These are phyloP conservation scores for Lepidurus apus DNA, from an alignment of 1,140 invertebrate genomes.

Conservation along the genomic window DNA sequence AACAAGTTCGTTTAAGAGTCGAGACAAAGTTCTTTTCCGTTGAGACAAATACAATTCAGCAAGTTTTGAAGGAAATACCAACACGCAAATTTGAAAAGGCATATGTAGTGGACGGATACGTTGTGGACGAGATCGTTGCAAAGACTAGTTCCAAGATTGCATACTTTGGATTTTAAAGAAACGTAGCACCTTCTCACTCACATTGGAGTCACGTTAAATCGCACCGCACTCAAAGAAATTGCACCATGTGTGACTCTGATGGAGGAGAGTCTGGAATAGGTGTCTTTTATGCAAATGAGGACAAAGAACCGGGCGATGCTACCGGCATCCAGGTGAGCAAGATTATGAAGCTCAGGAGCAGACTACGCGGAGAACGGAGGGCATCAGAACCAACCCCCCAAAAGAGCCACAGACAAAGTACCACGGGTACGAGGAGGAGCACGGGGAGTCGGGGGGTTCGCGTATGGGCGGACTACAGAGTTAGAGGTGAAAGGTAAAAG, in stretches of 20 bases:
- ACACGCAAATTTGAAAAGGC: slow-evolving; percentile 5
- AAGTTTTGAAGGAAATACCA: neutral
- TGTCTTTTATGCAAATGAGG: slow-evolving; percentile 15
- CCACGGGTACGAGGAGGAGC: slow-evolving; percentile 16
- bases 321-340: slow-evolving; percentile 17
- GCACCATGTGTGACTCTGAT: neutral
- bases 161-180: neutral
- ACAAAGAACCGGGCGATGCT: slow-evolving; percentile 12
- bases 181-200: neutral
- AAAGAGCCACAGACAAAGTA: neutral
- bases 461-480: neutral
- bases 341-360: slow-evolving; percentile 2
- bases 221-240: neutral
- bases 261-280: neutral
- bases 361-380: neutral
- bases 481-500: slow-evolving; percentile 18
- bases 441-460: neutral
- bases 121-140: neutral
- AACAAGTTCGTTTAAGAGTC: neutral
- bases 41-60: neutral
- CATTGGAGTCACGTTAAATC: neutral
- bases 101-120: neutral
- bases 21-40: neutral
- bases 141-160: slow-evolving; percentile 21
- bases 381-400: neutral